These are phyloP conservation scores for Orthosia incerta DNA, from an alignment of 2,888 invertebrate genomes.

Conservation along the genomic window DNA sequence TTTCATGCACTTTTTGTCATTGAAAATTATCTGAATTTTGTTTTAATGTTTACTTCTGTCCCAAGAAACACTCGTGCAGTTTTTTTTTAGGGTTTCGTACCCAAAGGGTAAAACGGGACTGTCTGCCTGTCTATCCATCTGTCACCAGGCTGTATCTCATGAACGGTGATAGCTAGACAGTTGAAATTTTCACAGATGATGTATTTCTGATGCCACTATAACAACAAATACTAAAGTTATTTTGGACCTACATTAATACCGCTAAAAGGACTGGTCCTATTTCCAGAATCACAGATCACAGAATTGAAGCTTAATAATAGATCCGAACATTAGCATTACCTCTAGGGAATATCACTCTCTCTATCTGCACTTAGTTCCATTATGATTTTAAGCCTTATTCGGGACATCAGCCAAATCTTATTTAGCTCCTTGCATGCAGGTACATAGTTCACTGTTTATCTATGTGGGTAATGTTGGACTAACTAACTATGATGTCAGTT, in stretches of 20 bases:
- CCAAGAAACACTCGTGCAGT: not conserved
- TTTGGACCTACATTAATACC: not conserved
- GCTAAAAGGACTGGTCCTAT: not conserved
- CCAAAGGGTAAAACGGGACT: too few species aligned
- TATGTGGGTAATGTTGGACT: not conserved
- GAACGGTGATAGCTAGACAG: too few species aligned
- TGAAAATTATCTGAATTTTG: not conserved
- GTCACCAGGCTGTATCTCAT: too few species aligned
- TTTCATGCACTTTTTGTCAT: not conserved
- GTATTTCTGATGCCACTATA: too few species aligned
- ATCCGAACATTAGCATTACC: not conserved
- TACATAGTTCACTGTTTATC: not conserved
- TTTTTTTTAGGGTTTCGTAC: too few species aligned
- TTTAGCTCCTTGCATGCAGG: not conserved
- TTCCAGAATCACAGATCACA: not conserved
- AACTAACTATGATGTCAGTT: too few species aligned
- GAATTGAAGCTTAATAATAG: not conserved
- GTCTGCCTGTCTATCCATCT: too few species aligned
- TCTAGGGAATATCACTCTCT: slow-evolving; percentile 5
- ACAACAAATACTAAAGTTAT: too few species aligned
- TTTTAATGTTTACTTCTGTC: too few species aligned
- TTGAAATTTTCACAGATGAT: too few species aligned
- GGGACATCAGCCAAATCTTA: slow-evolving; percentile 7
- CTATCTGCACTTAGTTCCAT: slow-evolving; percentile 22
- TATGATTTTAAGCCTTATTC: slow-evolving; percentile 34